A percentile compares a stretch with the other conserved stretches of the same genome.
These are phyloP conservation scores for Sebastes aleutianus DNA, from an alignment of 2,797 vertebrate species.

Conservation along the genomic window DNA sequence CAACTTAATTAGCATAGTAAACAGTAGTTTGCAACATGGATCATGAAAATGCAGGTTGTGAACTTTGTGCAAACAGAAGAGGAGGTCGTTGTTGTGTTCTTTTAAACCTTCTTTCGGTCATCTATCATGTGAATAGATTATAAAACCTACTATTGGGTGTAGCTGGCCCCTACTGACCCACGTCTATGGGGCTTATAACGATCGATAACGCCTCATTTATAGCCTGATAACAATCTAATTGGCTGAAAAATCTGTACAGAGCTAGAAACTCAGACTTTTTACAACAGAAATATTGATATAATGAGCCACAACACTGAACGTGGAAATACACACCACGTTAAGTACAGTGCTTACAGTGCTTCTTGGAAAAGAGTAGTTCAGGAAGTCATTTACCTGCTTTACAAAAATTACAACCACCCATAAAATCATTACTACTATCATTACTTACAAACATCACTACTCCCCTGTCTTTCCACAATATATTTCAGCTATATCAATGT, in stretches of 20 bases:
- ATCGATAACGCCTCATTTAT: no score
- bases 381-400: neutral
- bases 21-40: neutral
- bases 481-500: neutral
- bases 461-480: neutral
- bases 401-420: neutral
- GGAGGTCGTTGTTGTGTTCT: no score
- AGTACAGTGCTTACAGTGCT: neutral
- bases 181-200: no score
- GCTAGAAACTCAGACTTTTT: neutral
- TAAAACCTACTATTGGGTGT: no score
- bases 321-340: neutral
- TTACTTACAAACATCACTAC: no score
- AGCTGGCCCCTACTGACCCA: no score
- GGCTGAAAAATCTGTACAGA: neutral
- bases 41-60: neutral
- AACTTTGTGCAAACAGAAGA: neutral
- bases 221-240: no score
- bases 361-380: neutral
- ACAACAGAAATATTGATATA: neutral
- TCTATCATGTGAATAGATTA: rapidly evolving
- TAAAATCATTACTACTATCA: neutral
- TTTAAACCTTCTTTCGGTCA: no score
- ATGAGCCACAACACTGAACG: neutral
- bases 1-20: constrained; percentile 1